Percentiles rank a stretch among this genome's conserved stretches.
Conservation (phyloP, 30 jellyfish, hydroid and myxozoan species). For the Aurelia aurita region DNA sequence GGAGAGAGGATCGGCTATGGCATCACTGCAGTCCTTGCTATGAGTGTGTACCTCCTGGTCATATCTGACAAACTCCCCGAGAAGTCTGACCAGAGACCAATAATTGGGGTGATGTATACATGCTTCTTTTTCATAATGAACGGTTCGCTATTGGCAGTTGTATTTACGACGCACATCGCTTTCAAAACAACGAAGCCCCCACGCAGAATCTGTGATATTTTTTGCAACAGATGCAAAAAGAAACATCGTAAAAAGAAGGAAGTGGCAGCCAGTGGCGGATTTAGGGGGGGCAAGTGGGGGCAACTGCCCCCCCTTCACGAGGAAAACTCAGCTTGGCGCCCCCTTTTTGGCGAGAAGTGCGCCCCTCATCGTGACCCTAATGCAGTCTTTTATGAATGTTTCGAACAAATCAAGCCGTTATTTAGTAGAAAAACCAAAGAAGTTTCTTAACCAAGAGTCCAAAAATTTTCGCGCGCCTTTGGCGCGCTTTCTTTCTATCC, state of each 20-base stretch:
- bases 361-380: no score
- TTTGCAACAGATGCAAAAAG: slow-evolving; percentile 27
- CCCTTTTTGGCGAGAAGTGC: no score
- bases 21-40: slow-evolving; percentile 73
- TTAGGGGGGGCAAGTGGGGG: no score
- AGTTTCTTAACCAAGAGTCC: no score
- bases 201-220: slow-evolving; percentile 23
- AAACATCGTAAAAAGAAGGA: slow-evolving; percentile 3
- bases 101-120: slow-evolving; percentile 65
- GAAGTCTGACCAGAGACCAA: slow-evolving; percentile 65
- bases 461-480: no score
- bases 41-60: slow-evolving; percentile 73
- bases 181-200: slow-evolving; percentile 63
- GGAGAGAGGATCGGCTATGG: slow-evolving; percentile 77
- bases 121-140: slow-evolving; percentile 46
- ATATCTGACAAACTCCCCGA: slow-evolving; percentile 80
- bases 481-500: no score
- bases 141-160: slow-evolving; percentile 37
- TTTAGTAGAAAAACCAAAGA: no score
- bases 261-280: no score
- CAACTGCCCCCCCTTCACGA: no score
- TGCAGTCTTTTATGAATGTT: no score
- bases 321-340: no score
- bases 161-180: slow-evolving; percentile 52
- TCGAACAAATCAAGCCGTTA: no score